phyloP scores from a whole-genome alignment of 2,888 invertebrate species.

The Lochmaea crataegi region DNA sequence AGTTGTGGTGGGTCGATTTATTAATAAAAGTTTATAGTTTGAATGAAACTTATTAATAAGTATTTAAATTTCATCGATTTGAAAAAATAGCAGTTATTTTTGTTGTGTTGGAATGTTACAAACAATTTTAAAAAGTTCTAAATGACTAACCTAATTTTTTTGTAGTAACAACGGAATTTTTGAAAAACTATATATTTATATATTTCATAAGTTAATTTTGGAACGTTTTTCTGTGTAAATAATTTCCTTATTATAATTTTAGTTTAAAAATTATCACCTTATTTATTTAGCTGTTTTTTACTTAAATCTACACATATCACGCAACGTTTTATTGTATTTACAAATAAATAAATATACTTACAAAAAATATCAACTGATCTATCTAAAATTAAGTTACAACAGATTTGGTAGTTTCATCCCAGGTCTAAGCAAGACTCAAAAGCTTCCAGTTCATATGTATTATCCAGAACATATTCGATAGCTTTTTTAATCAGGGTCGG shows the following conservation, averaged over 20 bases:
- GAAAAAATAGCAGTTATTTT: too few relatives aligned
- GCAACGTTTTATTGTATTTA: slow-evolving; percentile 49
- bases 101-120: too few relatives aligned
- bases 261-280: slow-evolving; percentile 56
- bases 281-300: slow-evolving; percentile 35
- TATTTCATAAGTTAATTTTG: slow-evolving; percentile 54
- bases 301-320: slow-evolving; percentile 51
- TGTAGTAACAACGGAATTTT: slow-evolving; percentile 48
- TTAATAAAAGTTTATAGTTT: too few relatives aligned
- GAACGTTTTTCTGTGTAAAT: slow-evolving; percentile 58
- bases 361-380: slow-evolving; percentile 33
- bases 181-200: slow-evolving; percentile 51
- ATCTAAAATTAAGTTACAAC: slow-evolving; percentile 26
- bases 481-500: not conserved
- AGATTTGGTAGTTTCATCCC: slow-evolving; percentile 37
- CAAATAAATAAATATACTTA: slow-evolving; percentile 47
- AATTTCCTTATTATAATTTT: slow-evolving; percentile 51
- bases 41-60: too few relatives aligned
- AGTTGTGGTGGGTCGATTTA: too few relatives aligned
- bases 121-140: too few relatives aligned
- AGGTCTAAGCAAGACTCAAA: slow-evolving; percentile 12
- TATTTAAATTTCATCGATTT: too few relatives aligned
- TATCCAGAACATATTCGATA: not conserved
- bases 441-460: not conserved
- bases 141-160: not conserved